Evolutionary conservation across 1,140 invertebrate genomes (phyloP).

Genomic region (Lasioglossum albipes): DNA sequence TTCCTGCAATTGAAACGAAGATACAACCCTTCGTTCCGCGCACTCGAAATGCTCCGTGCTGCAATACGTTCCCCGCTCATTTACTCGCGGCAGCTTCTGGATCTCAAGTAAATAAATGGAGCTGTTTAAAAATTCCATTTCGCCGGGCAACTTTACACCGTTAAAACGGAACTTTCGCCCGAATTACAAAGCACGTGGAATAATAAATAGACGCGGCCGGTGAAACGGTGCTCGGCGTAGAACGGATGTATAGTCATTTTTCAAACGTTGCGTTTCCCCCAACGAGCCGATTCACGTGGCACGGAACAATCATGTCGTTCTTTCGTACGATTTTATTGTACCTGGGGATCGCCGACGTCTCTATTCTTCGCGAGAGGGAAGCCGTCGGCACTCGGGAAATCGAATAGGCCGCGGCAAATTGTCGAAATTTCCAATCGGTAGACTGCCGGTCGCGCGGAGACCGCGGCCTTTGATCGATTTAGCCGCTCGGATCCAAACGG

Average conservation of each 20-base stretch:
- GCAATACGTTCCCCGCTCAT: too few relatives aligned
- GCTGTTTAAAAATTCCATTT: neutral
- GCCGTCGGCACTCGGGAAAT: slow-evolving; percentile 33
- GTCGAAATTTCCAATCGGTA: slow-evolving; percentile 60
- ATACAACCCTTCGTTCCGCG: too few relatives aligned
- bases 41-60: too few relatives aligned
- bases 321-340: slow-evolving; percentile 40
- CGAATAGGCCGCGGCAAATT: slow-evolving; percentile 56
- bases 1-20: too few relatives aligned
- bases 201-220: slow-evolving; percentile 5
- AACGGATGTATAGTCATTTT: slow-evolving; percentile 15
- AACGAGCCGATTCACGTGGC: slow-evolving; percentile 2
- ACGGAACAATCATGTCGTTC: slow-evolving; percentile 29
- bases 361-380: slow-evolving; percentile 26
- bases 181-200: neutral
- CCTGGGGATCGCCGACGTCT: slow-evolving; percentile 33
- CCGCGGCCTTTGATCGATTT: slow-evolving; percentile 59
- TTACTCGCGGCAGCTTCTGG: neutral
- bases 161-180: neutral
- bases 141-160: neutral
- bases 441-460: slow-evolving; percentile 47
- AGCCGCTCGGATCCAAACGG: slow-evolving; percentile 47
- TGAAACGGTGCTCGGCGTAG: neutral
- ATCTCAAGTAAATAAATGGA: neutral
- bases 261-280: neutral